These are phyloP conservation scores for Eleginops maclovinus DNA, from an alignment of 2,113 vertebrate species.

Conservation along the genomic window DNA sequence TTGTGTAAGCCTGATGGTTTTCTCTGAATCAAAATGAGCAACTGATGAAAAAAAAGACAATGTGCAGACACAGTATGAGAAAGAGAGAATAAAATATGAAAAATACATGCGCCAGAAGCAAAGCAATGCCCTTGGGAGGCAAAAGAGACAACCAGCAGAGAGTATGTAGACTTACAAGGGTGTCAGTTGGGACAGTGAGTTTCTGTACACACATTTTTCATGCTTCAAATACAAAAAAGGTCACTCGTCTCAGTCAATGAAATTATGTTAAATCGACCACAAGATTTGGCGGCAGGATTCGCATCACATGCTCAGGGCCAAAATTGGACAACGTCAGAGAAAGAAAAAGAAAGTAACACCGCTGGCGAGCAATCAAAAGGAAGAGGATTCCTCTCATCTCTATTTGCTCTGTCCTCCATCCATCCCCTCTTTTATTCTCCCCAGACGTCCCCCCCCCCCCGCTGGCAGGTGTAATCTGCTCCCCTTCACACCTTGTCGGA, in stretches of 20 bases:
- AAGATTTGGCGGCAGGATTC: conserved; percentile 57
- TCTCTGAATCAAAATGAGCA: conserved; percentile 74
- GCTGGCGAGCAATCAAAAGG: conserved; percentile 64
- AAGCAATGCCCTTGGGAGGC: conserved; percentile 47
- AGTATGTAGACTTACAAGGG: not conserved
- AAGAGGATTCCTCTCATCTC: conserved; percentile 64
- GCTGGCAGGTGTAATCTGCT: conserved; percentile 81
- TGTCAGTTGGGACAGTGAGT: conserved; percentile 26
- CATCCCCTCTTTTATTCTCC: conserved; percentile 45
- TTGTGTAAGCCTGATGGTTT: conserved; percentile 74
- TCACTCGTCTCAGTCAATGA: conserved; percentile 75
- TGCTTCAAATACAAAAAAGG: conserved; percentile 76
- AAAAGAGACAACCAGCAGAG: conserved; percentile 50
- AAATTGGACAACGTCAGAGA: conserved; percentile 51
- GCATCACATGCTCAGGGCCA: conserved; percentile 48
- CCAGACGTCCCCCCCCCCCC: conserved; percentile 55
- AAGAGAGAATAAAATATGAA: conserved; percentile 45
- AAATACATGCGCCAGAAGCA: conserved; percentile 37
- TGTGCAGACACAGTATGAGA: conserved; percentile 57
- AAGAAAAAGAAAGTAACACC: conserved; percentile 44
- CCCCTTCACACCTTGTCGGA: conserved; percentile 76
- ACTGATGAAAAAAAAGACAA: conserved; percentile 59
- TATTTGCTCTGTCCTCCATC: conserved; percentile 54
- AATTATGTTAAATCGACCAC: conserved; percentile 77
- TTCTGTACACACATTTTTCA: conserved; percentile 63